Evolutionary conservation across 2,113 vertebrate genomes (phyloP), one percentile per base, ranked within the genome.

Genomic region (Actinemys pallida): DNA sequence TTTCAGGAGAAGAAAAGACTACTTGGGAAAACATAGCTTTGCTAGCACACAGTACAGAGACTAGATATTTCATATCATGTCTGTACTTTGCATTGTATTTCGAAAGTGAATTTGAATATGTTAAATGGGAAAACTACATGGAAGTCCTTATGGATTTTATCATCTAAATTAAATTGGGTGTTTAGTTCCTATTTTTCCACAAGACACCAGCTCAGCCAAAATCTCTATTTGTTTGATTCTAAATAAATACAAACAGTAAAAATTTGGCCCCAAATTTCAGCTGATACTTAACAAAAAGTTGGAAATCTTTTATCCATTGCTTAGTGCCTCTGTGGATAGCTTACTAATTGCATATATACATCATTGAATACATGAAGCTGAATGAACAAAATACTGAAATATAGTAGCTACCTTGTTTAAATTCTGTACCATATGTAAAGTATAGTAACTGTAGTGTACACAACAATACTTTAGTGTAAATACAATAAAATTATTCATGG

Each of bases 361-460:
- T 78, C 42, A 78, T 10, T 62, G 35, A 84, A 50, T 24, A 22
- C n/a, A 42, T 45, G 49, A 59, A 39, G 83, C 89, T 95, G 79
- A 93, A 90, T 86, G 85, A 95, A 85, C 50, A 90, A 95, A 97
- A 72, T 87, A 88, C 9, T 65, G 86, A 93, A 89, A 88, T 76
- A 65, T 10, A 93, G 20, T 25, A 90, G 25, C 35, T 91, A 65
- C 92, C 49, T 92, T 42, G 29, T 90, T 93, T 97, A 96, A 94
- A 29, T 93, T 95, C 42, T 98, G 97, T 98, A 98, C 93, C 86
- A 97, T 97, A 97, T 97, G 97, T 98, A 95, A 92, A 90, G 82
- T 91, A 97, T 79, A 96, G 81, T 93, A 96, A 83, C 6, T 47
- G 69, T 39, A 91, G 84, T 2, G 3, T 80, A 78, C 0, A 16